Conservation (phyloP, 30 jellyfish, hydroid and myxozoan species). For the Nemopilema nomurai region DNA sequence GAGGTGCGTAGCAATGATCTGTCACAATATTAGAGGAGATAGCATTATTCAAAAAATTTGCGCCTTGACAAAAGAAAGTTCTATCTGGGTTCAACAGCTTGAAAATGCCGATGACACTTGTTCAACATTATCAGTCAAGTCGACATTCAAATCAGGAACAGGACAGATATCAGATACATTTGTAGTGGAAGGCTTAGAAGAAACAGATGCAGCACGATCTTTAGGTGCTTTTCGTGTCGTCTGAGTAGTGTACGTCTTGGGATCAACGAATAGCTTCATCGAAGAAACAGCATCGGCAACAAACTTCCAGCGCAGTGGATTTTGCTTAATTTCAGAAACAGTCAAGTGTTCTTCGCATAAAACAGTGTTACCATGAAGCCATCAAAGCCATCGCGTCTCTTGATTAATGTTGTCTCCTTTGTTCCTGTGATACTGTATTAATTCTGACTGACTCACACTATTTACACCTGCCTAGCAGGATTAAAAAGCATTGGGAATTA, state of each 20-base stretch:
- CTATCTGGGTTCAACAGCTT: background rate
- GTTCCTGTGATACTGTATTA: background rate
- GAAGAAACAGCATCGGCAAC: background rate
- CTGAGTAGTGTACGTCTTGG: background rate
- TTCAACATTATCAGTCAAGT: background rate
- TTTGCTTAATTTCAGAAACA: background rate
- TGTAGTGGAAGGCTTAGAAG: background rate
- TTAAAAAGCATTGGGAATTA: background rate
- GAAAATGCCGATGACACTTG: background rate
- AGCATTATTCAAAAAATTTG: background rate
- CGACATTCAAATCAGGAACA: background rate
- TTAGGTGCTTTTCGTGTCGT: background rate
- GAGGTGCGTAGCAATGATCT: conserved; percentile 13
- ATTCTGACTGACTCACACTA: background rate
- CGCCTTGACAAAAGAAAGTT: conserved; percentile 4
- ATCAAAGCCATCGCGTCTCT: no score
- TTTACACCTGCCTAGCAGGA: background rate
- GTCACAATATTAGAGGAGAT: background rate
- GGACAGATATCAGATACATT: background rate
- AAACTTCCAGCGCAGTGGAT: background rate
- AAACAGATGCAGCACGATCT: background rate
- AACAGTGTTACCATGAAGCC: no score
- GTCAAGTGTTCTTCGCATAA: background rate
- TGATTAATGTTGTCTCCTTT: background rate
- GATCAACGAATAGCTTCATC: background rate